Base-by-base conservation (phyloP, 1,140 invertebrate genomes). In the Rhynchophorus ferrugineus region DNA sequence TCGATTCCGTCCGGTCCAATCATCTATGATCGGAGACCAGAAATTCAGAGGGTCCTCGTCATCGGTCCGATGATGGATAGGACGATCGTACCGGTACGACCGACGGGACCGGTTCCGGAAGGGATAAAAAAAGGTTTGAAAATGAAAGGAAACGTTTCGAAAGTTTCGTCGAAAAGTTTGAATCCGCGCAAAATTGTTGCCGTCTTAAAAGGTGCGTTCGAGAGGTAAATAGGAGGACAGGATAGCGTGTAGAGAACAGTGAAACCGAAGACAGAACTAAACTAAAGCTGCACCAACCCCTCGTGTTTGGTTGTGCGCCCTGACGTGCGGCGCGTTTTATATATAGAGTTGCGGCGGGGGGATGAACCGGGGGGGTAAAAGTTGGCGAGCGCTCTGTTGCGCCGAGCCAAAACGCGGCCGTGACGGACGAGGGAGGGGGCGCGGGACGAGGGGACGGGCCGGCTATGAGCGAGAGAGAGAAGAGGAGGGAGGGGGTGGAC, bases 221-320 rank as follows among this genome's bases (percentile, higher is more conserved):
- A 16, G 17, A 16, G n/a, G 21, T 29, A 49, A 13, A 51, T 33
- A 51, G 49, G 7, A 35, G 34, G 21, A 44, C 33, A 22, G 35
- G 9, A 37, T 44, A 52, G 52, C 45, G 52, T 48, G 52, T 42
- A 44, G 19, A 36, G 33, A 49, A 36, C 11, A 49, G 29, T 29
- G 33, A 8, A 37, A 54, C 38, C 52, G 46, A 54, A 46, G 51
- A 54, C 20, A 46, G 45, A 54, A 54, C 45, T 54, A 54, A 54
- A 54, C 52, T 54, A 54, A 54, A 54, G 44, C 37, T 46, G 46
- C 45, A 45, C 41, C 50, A 53, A 53, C 50, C 52, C 51, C 52
- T 54, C 52, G 52, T 54, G 45, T 54, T 54, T 35, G 52, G 52
- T 48, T 54, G 52, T 54, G 52, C 45, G 52, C 52, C 44, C 52